phyloP scores from a whole-genome alignment of 2,888 invertebrate genomes.

The Apotomis betuletana region DNA sequence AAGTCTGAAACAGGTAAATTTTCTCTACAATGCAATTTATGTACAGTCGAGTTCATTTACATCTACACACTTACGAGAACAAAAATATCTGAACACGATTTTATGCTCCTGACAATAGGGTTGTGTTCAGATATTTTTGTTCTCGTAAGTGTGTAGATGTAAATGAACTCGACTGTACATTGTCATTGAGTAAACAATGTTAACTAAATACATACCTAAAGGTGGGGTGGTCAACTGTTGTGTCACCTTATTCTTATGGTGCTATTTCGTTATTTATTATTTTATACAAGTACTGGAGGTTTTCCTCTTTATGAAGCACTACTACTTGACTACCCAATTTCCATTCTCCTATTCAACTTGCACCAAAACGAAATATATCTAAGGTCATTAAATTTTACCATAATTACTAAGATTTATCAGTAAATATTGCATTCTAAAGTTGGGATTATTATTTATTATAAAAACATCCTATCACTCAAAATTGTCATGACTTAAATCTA shows the following conservation, averaged over 20 bases:
- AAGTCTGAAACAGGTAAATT: constrained; percentile 64
- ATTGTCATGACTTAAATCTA: constrained; percentile 2
- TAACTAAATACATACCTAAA: constrained; percentile 22
- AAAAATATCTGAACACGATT: too few species aligned
- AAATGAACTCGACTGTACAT: too few species aligned
- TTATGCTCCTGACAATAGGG: too few species aligned
- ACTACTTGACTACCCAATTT: neutral
- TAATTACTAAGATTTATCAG: neutral
- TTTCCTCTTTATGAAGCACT: constrained; percentile 8
- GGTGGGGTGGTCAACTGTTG: neutral
- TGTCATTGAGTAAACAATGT: constrained; percentile 21
- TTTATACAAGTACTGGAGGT: neutral
- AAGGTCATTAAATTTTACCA: neutral
- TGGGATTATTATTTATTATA: neutral
- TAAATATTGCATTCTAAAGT: constrained; percentile 1
- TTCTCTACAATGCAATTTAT: constrained; percentile 14
- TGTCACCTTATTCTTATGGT: constrained; percentile 2
- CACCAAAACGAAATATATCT: neutral
- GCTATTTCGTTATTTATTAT: neutral
- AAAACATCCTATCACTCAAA: constrained; percentile 8
- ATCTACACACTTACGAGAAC: too few species aligned
- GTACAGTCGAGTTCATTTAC: too few species aligned
- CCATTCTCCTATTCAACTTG: neutral
- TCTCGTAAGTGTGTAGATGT: too few species aligned
- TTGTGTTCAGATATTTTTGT: too few species aligned